Percentiles rank a stretch among this genome's conserved stretches.
Conservation (phyloP, 2,888 invertebrate genomes). For the Lasioglossum oenotherae region DNA sequence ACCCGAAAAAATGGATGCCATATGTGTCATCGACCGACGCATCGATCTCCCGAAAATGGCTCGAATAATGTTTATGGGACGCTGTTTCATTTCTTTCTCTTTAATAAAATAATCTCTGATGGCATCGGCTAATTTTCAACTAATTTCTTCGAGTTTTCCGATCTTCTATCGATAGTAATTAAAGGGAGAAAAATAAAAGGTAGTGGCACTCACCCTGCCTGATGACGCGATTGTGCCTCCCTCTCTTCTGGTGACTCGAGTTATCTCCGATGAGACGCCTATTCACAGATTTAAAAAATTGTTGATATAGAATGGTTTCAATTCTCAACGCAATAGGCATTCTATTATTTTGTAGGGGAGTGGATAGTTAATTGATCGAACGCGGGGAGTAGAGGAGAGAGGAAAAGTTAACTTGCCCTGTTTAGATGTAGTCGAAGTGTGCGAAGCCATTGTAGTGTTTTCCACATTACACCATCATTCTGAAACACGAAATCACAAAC, state of each 20-base stretch:
- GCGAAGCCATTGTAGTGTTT: conserved; percentile 74
- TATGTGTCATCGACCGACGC: not conserved
- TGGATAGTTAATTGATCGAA: not conserved
- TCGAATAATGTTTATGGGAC: not conserved
- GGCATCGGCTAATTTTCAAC: not conserved
- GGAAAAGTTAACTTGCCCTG: conserved; percentile 68
- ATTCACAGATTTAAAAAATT: conserved; percentile 11
- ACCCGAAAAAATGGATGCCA: not conserved
- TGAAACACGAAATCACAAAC: conserved; percentile 63
- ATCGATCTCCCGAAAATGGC: not conserved
- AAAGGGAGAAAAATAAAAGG: not conserved
- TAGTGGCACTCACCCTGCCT: conserved; percentile 46
- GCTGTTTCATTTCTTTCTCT: not conserved
- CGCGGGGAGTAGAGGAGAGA: not conserved
- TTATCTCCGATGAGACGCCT: conserved; percentile 76
- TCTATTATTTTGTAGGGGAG: not conserved
- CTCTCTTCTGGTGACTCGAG: conserved; percentile 71
- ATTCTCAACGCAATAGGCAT: not conserved
- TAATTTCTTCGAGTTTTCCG: not conserved
- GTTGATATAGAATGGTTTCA: not conserved
- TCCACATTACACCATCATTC: conserved; percentile 78
- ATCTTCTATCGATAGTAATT: not conserved
- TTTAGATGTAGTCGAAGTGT: conserved; percentile 74
- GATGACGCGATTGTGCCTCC: conserved; percentile 63
- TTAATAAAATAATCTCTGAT: not conserved